Conservation (phyloP, 2,113 vertebrate genomes). For the Cettia cetti region DNA sequence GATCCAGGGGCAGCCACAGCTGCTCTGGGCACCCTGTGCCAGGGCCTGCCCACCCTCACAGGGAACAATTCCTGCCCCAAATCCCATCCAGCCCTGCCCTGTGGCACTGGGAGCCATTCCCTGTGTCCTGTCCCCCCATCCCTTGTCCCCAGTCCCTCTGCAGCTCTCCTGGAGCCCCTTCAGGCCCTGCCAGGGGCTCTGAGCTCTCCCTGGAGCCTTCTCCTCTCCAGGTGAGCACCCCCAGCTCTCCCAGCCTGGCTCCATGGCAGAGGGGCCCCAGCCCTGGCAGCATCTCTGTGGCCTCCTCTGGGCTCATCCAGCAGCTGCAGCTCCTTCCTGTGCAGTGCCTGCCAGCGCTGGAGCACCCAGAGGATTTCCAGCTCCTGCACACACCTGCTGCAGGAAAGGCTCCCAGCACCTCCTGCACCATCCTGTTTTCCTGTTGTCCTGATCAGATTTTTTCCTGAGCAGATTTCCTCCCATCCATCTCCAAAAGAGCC, state of each 20-base stretch:
- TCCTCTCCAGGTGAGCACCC: background rate
- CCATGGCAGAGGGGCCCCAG: background rate
- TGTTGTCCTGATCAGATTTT: background rate
- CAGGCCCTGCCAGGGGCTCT: accelerated
- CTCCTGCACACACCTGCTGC: background rate
- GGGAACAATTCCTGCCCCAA: background rate
- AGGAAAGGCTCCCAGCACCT: accelerated
- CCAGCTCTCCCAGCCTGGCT: background rate
- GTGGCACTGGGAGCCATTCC: background rate
- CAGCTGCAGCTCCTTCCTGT: background rate
- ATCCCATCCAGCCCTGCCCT: background rate
- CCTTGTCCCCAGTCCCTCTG: background rate
- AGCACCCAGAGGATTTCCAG: background rate
- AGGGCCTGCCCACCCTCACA: background rate
- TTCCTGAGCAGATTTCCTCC: background rate
- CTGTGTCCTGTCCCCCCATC: background rate
- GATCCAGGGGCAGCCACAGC: background rate
- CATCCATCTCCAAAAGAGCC: constrained; percentile 80
- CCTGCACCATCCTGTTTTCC: background rate
- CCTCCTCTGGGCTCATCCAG: background rate
- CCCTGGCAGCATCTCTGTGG: accelerated
- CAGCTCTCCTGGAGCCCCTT: background rate
- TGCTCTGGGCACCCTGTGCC: background rate
- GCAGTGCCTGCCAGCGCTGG: background rate
- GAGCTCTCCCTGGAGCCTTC: background rate